phyloP scores from a whole-genome alignment of 2,797 vertebrate genomes.

The Arrhamphus sclerolepis region DNA sequence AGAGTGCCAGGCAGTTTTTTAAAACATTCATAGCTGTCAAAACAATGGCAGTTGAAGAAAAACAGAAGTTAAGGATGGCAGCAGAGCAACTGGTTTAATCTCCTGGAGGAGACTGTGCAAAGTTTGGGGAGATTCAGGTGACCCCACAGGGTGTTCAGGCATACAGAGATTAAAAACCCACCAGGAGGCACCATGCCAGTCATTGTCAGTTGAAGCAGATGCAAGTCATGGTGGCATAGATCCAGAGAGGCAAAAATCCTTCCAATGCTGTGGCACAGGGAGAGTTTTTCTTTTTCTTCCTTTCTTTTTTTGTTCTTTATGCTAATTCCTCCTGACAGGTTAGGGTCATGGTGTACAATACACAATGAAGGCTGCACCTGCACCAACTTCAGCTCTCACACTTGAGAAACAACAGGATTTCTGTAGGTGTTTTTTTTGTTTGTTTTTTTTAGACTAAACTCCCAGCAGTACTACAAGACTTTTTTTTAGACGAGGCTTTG shows the following conservation, averaged over 20 bases:
- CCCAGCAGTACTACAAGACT: neutral
- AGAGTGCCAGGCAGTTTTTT: neutral
- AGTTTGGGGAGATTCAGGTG: conserved; percentile 25
- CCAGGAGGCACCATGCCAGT: conserved; percentile 51
- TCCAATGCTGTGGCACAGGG: conserved; percentile 25
- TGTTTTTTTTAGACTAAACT: neutral
- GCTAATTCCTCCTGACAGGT: conserved; percentile 41
- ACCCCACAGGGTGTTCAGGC: conserved; percentile 26
- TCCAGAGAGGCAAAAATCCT: conserved; percentile 34
- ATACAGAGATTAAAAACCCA: conserved; percentile 26
- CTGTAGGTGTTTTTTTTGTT: neutral
- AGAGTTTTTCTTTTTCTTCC: neutral
- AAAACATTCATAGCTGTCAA: neutral
- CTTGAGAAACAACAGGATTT: neutral
- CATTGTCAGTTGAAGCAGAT: conserved; percentile 50
- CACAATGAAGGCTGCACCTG: neutral
- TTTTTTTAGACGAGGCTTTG: neutral
- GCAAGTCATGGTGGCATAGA: conserved; percentile 34
- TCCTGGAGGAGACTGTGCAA: conserved; percentile 20
- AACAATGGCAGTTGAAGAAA: neutral
- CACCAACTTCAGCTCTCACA: neutral
- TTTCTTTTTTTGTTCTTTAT: conserved; percentile 15
- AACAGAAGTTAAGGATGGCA: conserved; percentile 3
- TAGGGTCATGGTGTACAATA: neutral
- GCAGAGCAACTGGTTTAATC: conserved; percentile 10